Conservation (phyloP, 2,888 invertebrate species). For the Drosophila formosana region DNA sequence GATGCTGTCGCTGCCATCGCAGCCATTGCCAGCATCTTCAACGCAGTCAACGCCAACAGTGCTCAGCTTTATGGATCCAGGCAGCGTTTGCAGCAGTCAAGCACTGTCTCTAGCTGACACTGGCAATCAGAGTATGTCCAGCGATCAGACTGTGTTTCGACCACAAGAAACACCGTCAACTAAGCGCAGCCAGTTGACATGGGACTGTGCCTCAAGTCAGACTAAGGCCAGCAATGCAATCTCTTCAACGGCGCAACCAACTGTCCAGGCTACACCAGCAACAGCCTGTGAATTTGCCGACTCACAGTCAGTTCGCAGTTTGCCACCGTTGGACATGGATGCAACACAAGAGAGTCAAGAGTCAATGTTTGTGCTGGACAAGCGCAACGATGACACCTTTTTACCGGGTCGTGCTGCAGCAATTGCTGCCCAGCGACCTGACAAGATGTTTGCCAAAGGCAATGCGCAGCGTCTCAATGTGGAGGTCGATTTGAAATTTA, state of each 20-base stretch:
- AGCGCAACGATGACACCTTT: background rate
- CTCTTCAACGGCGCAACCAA: background rate
- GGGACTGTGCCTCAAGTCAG: too few relatives aligned
- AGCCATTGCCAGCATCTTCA: background rate
- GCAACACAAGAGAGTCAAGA: conserved; percentile 4
- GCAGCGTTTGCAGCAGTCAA: background rate
- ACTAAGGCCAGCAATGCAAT: too few relatives aligned
- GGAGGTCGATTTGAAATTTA: conserved; percentile 49
- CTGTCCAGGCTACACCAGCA: background rate
- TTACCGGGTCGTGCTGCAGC: background rate
- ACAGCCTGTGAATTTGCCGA: background rate
- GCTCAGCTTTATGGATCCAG: background rate
- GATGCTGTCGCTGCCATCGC: conserved; percentile 13
- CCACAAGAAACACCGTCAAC: too few relatives aligned
- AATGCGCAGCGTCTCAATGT: conserved; percentile 2
- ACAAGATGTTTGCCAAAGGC: conserved; percentile 26
- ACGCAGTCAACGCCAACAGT: background rate
- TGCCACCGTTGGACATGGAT: conserved; percentile 46
- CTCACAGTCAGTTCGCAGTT: background rate
- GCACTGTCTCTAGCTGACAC: too few relatives aligned
- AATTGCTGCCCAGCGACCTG: background rate
- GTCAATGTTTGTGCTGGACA: conserved; percentile 8
- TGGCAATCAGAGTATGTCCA: background rate
- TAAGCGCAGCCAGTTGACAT: too few relatives aligned
- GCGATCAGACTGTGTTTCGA: too few relatives aligned